phyloP scores from a whole-genome alignment of 2,113 vertebrate genomes.

The Chaetops frenatus region DNA sequence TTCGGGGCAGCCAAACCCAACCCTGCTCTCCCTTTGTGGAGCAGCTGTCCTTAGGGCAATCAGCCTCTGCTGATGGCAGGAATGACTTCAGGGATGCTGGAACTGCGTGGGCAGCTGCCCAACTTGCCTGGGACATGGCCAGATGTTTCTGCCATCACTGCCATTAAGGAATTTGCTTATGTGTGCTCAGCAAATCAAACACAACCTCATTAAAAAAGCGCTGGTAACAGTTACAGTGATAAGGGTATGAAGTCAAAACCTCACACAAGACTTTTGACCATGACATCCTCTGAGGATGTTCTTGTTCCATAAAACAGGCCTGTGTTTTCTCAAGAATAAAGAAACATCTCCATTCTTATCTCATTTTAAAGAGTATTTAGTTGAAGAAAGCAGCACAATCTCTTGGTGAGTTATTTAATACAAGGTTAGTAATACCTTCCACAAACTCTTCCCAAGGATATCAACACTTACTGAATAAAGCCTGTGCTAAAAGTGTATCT shows the following conservation, averaged over 20 bases:
- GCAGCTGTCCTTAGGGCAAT: not conserved
- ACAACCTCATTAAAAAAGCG: not conserved
- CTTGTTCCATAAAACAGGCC: not conserved
- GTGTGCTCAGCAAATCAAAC: not conserved
- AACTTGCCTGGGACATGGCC: not conserved
- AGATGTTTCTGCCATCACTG: not conserved
- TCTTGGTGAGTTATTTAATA: not conserved
- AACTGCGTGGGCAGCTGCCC: not conserved
- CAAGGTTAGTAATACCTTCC: not conserved
- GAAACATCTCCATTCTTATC: not conserved
- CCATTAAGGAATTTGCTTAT: not conserved
- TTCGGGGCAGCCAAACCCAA: not conserved
- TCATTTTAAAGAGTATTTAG: not conserved
- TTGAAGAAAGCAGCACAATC: not conserved
- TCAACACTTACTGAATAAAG: not conserved
- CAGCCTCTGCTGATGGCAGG: not conserved
- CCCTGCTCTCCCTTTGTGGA: not conserved
- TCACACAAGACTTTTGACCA: not conserved
- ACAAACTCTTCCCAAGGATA: not conserved
- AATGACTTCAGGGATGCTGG: not conserved
- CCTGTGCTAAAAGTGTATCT: not conserved
- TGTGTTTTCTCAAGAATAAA: not conserved
- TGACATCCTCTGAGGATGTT: accelerated
- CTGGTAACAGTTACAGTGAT: not conserved
- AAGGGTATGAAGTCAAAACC: not conserved